phyloP scores from a whole-genome alignment of 2,888 invertebrate genomes.

The Bombylius discolor region DNA sequence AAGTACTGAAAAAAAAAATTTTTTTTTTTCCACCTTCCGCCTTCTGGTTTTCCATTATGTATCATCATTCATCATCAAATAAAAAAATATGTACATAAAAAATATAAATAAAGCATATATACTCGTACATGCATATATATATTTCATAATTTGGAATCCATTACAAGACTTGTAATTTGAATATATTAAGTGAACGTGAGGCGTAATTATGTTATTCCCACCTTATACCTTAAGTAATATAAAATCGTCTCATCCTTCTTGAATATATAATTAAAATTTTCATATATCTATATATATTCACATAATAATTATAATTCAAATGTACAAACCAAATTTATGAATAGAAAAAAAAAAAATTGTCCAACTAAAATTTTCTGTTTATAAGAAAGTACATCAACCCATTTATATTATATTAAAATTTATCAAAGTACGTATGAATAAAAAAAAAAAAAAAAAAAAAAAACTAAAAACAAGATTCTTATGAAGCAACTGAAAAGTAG shows the following conservation, averaged over 20 bases:
- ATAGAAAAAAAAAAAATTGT: no score
- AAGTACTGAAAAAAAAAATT: background rate
- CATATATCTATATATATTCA: background rate
- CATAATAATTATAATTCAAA: background rate
- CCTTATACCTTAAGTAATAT: background rate
- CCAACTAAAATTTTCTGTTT: no score
- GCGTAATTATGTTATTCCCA: constrained; percentile 13
- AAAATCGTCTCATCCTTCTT: background rate
- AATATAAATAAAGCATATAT: background rate
- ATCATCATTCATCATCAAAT: background rate
- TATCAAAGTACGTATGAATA: no score
- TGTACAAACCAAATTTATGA: background rate
- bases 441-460: no score
- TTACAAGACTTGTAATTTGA: constrained; percentile 10
- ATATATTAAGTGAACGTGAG: constrained; percentile 12
- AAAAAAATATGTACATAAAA: background rate
- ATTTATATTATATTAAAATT: no score
- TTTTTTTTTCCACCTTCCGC: background rate
- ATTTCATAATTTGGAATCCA: background rate
- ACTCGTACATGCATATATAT: background rate
- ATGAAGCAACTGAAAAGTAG: no score
- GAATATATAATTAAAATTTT: background rate
- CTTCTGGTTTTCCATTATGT: background rate
- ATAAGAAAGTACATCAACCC: no score
- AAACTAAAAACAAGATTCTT: no score